A percentile compares a stretch with the other conserved stretches of the same genome.
Evolutionary conservation across 1,140 invertebrate genomes (phyloP).

Genomic region (Carcinoscorpius rotundicauda): DNA sequence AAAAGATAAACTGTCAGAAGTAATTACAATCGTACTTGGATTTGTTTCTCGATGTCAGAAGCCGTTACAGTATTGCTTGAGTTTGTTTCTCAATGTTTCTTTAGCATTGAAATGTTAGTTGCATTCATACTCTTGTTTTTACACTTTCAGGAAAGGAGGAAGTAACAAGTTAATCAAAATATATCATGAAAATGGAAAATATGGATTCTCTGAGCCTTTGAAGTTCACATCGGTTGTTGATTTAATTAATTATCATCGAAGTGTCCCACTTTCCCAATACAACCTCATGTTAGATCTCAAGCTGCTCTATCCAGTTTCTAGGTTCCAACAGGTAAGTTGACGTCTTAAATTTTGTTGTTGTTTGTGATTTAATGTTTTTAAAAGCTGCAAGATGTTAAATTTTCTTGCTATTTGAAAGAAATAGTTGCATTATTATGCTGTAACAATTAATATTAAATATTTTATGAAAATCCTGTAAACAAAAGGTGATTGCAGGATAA

Average conservation of each 20-base stretch:
- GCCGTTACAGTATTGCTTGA: too few species aligned
- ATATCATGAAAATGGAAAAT: conserved; percentile 70
- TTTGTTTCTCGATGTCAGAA: too few species aligned
- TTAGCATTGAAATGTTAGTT: background rate
- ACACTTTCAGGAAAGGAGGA: conserved; percentile 57
- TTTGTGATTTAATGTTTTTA: too few species aligned
- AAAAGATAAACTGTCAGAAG: too few species aligned
- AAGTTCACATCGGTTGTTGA: conserved; percentile 85
- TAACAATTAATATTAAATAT: conserved; percentile 2
- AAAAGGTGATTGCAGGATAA: too few species aligned
- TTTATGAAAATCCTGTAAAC: background rate
- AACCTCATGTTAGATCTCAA: conserved; percentile 85
- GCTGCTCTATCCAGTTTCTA: conserved; percentile 63
- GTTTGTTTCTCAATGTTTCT: background rate
- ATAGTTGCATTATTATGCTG: background rate
- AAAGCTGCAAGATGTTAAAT: too few species aligned
- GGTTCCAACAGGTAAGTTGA: conserved; percentile 41
- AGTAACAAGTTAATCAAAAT: conserved; percentile 96
- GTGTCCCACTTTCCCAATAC: conserved; percentile 75
- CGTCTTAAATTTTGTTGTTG: too few species aligned
- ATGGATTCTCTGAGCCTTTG: conserved; percentile 85
- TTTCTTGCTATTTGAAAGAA: background rate
- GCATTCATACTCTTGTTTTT: background rate
- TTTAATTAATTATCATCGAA: conserved; percentile 76
- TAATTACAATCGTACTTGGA: too few species aligned